Conservation (phyloP, 2,113 vertebrate species). For the Elephas maximus region DNA sequence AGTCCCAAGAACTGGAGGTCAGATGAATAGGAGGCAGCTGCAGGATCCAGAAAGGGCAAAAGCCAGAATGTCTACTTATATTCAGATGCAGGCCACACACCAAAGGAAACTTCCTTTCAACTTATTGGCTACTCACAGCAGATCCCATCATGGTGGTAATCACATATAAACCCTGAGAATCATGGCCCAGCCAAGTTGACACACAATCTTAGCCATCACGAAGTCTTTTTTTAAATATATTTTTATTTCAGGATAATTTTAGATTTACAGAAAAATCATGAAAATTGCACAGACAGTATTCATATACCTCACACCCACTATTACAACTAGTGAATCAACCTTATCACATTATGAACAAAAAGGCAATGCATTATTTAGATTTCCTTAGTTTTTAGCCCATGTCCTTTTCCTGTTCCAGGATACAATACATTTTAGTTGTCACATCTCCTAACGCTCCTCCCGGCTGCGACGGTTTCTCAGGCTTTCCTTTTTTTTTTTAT, state of each 20-base stretch:
- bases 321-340: not conserved
- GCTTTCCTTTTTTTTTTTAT: too few relatives aligned
- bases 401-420: not conserved
- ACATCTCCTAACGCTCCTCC: not conserved
- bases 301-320: not conserved
- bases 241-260: constrained; percentile 1
- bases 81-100: too few relatives aligned
- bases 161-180: too few relatives aligned
- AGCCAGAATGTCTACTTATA: too few relatives aligned
- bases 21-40: too few relatives aligned
- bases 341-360: not conserved
- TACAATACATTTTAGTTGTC: not conserved
- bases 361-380: not conserved
- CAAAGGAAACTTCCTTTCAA: too few relatives aligned
- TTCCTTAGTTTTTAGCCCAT: not conserved
- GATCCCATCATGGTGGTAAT: too few relatives aligned
- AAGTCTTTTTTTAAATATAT: not conserved
- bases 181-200: too few relatives aligned
- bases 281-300: not conserved
- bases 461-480: not conserved
- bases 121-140: too few relatives aligned
- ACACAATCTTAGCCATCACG: too few relatives aligned
- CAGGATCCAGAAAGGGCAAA: too few relatives aligned
- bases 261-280: not conserved
- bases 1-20: too few relatives aligned